A percentile compares a stretch with the other conserved stretches of the same genome.
Conservation (phyloP, 2,113 vertebrate species). For the Bubo bubo region DNA sequence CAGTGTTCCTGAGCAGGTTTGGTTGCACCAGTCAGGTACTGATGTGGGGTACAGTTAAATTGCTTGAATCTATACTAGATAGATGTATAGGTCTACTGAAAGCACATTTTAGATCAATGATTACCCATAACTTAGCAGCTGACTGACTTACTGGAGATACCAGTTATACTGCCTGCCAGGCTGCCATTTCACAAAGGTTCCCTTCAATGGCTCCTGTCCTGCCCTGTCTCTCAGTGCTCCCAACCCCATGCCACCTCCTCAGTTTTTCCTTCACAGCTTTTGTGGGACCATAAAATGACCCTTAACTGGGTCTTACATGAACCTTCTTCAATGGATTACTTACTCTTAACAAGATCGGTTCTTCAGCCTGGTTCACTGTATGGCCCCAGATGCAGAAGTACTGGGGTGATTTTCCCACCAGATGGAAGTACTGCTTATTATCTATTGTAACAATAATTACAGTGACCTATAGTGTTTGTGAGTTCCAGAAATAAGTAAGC, state of each 20-base stretch:
- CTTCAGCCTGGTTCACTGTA: not conserved
- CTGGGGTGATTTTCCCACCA: not conserved
- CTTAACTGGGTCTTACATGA: not conserved
- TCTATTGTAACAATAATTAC: not conserved
- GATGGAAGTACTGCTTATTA: not conserved
- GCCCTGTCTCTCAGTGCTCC: fast-evolving
- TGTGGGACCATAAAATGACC: not conserved
- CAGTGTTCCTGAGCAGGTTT: not conserved
- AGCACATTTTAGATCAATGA: not conserved
- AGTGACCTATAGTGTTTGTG: not conserved
- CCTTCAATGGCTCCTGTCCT: not conserved
- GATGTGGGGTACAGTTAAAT: not conserved
- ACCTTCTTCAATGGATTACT: not conserved
- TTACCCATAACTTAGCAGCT: not conserved
- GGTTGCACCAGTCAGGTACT: not conserved
- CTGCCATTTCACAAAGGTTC: not conserved
- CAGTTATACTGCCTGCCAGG: not conserved
- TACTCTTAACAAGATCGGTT: not conserved
- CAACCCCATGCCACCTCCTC: not conserved
- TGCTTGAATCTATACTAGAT: not conserved
- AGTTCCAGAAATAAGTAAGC: not conserved
- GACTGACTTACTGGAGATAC: not conserved
- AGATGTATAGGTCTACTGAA: not conserved
- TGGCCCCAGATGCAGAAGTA: not conserved
- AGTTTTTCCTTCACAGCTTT: not conserved